Evolutionary conservation across 2,888 invertebrate genomes (phyloP), one percentile per base, ranked within the genome.

Genomic region (Macrophya alboannulata): DNA sequence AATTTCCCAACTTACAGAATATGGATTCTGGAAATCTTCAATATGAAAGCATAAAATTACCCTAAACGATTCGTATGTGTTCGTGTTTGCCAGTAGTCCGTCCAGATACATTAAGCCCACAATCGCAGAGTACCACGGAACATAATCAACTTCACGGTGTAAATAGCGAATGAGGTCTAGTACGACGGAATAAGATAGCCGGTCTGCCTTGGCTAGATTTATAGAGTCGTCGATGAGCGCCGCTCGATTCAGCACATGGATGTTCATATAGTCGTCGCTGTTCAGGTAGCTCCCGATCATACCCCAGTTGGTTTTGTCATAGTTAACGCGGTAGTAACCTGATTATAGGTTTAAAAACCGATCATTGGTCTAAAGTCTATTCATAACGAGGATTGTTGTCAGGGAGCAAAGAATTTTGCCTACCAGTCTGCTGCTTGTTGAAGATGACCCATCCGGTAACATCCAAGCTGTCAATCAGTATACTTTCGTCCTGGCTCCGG

Each of bases 51-150:
- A 45, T 17, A 5, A 59, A 4, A 40, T 84, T 86, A 86, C 89
- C 87, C 87, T 87, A 72, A 88, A 86, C 10, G 74, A 71, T 9
- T 96, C 96, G 91, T 96, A 96, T 68, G 95, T 94, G 0, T 95
- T 93, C 0, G 95, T 95, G 40, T 96, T 95, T 86, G 89, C 85
- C 90, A 90, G 89, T 48, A 94, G 86, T 86, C 94, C 91, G 74
- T 94, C 92, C 1, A 92, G 88, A 1, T 93, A 94, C 86, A 90
- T 90, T 82, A 94, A 94, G 21, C 95, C 95, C 85, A 92, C 91
- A 17, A 95, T 94, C 6, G 96, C 96, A 0, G 96, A 93, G 21
- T 94, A 92, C 97, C 97, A 97, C 0, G 97, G 96, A 8, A 96
- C 94, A 86, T 96, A 96, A 74, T 96, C 95, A 21, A 94, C 94